Evolutionary conservation across 2,888 invertebrate genomes (phyloP), one percentile per base, ranked within the genome.

Genomic region (Rugalucina vietnamica): DNA sequence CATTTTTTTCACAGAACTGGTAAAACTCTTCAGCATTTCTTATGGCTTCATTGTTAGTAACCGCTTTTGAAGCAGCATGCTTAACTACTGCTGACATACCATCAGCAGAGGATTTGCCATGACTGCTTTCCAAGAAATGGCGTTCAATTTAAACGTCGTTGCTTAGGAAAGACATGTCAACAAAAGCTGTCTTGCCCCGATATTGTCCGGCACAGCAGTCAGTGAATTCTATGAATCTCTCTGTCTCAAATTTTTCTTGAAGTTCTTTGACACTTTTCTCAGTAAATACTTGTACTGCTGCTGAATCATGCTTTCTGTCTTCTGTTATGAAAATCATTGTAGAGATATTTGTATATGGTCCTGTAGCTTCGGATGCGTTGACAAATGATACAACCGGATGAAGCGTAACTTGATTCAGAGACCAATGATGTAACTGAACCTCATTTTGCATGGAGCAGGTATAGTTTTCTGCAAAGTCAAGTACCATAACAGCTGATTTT

Each of bases 11-110:
- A 69, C 76, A 76, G 69, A 76, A 76, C 65, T 60, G 32, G 32
- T 76, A 49, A 65, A 76, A 76, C 39, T 76, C 76, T 27, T 39
- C 69, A 32, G 76, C 65, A 65, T 60, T 39, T 76, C 76, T 60
- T 65, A 76, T 76, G 36, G 69, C 39, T 65, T 76, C 65, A 60
- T 49, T 60, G 39, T 69, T 37, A 34, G 69, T 65, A 8, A 76
- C 65, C 36, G 69, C 76, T 76, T 57, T 72, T 8, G 43, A 39
- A 49, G 76, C 76, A 43, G 76, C 76, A 60, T 69, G 39, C 36
- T 76, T 76, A 32, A 76, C 69, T 34, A 76, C 76, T 43, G 76
- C 76, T 43, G 65, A 60, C 72, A 29, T 27, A 24, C 72, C 72
- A 72, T 43, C 43, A 12, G 72, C 72, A 5, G 72, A 27, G 37